Evolutionary conservation across 2,113 vertebrate genomes (phyloP), one percentile per base, ranked within the genome.

Genomic region (Mugil cephalus): DNA sequence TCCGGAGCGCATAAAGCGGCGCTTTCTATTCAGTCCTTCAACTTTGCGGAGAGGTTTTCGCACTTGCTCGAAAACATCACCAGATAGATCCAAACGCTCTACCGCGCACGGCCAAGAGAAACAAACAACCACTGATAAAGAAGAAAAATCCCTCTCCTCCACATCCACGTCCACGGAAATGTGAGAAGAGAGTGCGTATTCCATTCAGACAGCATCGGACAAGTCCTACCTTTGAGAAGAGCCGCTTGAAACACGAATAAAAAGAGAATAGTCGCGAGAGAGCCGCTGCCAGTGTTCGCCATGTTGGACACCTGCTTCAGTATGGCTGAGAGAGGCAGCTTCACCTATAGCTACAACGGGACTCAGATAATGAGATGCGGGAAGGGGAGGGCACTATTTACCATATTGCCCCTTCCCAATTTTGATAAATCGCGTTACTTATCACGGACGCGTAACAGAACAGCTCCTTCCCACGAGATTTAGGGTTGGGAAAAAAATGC

Each of bases 301-400:
- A 97, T 97, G 95, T 95, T 95, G 95, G 95, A 96, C 96, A 97
- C 96, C 96, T 97, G 96, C 95, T 96, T 94, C 93, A 93, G 94
- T 95, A 95, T 96, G 95, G 92, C 92, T 89, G 93, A 76, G 88
- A 72, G 87, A 87, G 72, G 80, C 85, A 79, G 89, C 93, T 94
- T 93, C 94, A 94, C 93, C 92, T 88, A 80, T 61, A 68, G 87
- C 92, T 88, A 84, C 82, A 78, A 50, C 87, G 92, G 85, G 86
- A 86, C 76, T 73, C 72, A 56, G 14, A 65, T 92, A 92, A 95
- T 94, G 91, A 95, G 79, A 95, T 95, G 94, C 91, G 70, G 68
- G 43, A 15, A 30, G 72, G 88, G 88, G 91, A 86, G 87, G 87
- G 83, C 15, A 63, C 89, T 61, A 36, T 62, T 64, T 34, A 66